Conservation (phyloP, 92 coral and sea anemone genomes). For the Blastomussa wellsi region DNA sequence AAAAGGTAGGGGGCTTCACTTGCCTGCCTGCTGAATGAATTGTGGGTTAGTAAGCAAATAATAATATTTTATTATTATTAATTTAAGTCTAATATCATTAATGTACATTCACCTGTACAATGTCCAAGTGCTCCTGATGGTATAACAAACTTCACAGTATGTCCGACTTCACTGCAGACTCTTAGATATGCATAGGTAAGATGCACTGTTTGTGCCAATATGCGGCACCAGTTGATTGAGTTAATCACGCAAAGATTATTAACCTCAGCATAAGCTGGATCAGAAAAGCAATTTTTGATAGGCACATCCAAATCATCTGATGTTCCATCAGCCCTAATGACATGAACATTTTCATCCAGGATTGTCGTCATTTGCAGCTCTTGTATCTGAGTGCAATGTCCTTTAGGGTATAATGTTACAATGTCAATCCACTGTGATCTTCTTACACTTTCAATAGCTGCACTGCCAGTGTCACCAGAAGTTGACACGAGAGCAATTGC, state of each 20-base stretch:
- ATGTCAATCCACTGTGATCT: slow-evolving; percentile 64
- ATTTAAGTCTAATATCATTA: background rate
- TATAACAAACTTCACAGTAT: slow-evolving; percentile 68
- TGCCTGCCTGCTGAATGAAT: too few relatives aligned
- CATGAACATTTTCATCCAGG: slow-evolving; percentile 75
- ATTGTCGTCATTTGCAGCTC: slow-evolving; percentile 95
- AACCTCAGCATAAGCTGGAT: slow-evolving; percentile 44
- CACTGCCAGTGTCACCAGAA: slow-evolving; percentile 96
- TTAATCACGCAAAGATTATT: slow-evolving; percentile 79
- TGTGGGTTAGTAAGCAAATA: background rate
- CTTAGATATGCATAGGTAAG: slow-evolving; percentile 80
- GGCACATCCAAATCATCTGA: slow-evolving; percentile 81
- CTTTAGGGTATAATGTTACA: slow-evolving; percentile 79
- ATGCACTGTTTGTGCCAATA: slow-evolving; percentile 82
- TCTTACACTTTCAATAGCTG: slow-evolving; percentile 87
- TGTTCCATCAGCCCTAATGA: slow-evolving; percentile 74
- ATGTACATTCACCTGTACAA: slow-evolving; percentile 67
- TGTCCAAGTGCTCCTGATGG: slow-evolving; percentile 96
- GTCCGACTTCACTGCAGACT: slow-evolving; percentile 68
- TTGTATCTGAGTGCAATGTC: slow-evolving; percentile 74
- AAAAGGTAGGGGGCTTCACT: too few relatives aligned
- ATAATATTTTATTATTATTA: too few relatives aligned
- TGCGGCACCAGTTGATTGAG: slow-evolving; percentile 84
- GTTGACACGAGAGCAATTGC: slow-evolving; percentile 72
- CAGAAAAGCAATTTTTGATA: slow-evolving; percentile 60